phyloP scores from a whole-genome alignment of 2,797 vertebrate species.

The Cheirogaleus major region DNA sequence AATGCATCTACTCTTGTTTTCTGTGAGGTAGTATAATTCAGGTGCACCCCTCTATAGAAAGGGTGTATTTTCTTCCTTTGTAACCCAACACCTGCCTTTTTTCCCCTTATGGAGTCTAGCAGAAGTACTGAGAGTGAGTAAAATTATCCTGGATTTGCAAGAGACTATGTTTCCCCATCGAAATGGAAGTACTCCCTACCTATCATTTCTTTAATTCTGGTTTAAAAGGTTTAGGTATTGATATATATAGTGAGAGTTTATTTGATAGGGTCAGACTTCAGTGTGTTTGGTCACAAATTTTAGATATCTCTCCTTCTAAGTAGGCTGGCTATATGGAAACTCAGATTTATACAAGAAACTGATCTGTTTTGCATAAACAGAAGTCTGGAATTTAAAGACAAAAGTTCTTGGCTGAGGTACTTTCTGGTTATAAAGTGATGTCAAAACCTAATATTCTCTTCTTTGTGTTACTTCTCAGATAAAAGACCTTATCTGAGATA shows the following conservation, averaged over 20 bases:
- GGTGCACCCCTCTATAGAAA: background rate
- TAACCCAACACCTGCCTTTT: background rate
- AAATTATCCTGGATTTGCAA: background rate
- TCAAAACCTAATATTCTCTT: background rate
- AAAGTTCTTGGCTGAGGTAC: background rate
- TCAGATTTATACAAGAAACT: background rate
- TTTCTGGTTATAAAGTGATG: background rate
- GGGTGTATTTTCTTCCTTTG: background rate
- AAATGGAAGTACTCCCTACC: background rate
- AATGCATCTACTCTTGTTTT: background rate
- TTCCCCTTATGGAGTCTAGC: background rate
- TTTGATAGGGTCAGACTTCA: background rate
- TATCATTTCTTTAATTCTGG: background rate
- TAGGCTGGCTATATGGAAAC: background rate
- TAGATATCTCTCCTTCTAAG: background rate
- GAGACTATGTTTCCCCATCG: background rate
- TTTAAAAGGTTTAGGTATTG: background rate
- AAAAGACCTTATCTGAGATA: background rate
- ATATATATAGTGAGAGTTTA: background rate
- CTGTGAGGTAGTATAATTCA: background rate
- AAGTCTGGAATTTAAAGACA: background rate
- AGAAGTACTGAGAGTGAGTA: background rate
- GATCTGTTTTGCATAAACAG: background rate
- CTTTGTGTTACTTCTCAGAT: conserved; percentile 13
- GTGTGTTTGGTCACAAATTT: background rate